A percentile compares a stretch with the other conserved stretches of the same genome.
Conservation (phyloP, 2,113 vertebrate genomes). For the Protobothrops mucrosquamatus region DNA sequence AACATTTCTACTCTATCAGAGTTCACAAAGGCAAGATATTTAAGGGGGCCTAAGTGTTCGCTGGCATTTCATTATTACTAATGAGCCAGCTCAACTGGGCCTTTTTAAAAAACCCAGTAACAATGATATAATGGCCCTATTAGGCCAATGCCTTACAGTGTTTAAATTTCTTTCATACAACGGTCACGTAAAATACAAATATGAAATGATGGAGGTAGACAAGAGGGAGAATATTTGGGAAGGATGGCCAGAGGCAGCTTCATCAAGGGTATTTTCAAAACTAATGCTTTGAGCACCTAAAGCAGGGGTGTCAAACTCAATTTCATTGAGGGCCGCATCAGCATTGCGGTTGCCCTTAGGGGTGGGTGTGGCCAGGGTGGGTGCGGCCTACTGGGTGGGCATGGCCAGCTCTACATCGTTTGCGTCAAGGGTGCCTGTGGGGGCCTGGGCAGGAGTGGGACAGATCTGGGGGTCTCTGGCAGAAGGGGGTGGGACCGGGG, state of each 20-base stretch:
- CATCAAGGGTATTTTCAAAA: neutral
- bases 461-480: no score
- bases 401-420: no score
- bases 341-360: no score
- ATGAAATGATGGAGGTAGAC: neutral
- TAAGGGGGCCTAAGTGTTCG: neutral
- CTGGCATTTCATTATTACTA: slow-evolving; percentile 27
- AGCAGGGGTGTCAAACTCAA: no score
- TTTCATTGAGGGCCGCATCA: no score
- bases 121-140: slow-evolving; percentile 34
- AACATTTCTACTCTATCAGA: neutral
- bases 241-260: slow-evolving; percentile 30
- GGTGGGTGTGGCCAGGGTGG: no score
- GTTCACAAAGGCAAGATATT: neutral
- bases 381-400: no score
- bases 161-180: slow-evolving; percentile 1
- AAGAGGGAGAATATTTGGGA: slow-evolving; percentile 7
- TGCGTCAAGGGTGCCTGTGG: no score
- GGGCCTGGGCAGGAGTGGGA: no score
- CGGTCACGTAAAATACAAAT: neutral
- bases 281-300: slow-evolving; percentile 14
- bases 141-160: slow-evolving; percentile 42
- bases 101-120: slow-evolving; percentile 27
- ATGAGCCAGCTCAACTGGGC: slow-evolving; percentile 49
- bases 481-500: no score